phyloP scores from a whole-genome alignment of 2,113 vertebrate genomes.

The Tachysurus vachellii region DNA sequence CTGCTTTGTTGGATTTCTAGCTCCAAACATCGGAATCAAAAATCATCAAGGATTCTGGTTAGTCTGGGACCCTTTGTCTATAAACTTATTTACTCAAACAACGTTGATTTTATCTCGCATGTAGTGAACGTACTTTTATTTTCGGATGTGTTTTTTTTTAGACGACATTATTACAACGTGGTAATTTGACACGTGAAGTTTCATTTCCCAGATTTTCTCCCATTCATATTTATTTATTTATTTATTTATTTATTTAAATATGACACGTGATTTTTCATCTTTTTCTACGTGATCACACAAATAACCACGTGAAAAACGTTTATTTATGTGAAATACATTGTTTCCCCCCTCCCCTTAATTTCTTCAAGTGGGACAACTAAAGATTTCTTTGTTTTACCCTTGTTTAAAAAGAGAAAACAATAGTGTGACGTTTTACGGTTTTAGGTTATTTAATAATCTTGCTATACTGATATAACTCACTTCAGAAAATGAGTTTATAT shows the following conservation, averaged over 20 bases:
- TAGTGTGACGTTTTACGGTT: not conserved
- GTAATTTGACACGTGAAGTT: not conserved
- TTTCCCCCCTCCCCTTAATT: not conserved
- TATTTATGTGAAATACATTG: not conserved
- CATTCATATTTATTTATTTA: not conserved
- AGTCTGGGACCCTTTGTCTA: too few relatives aligned
- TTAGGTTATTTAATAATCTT: not conserved
- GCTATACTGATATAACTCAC: not conserved
- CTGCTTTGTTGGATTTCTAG: not conserved
- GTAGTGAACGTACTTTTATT: not conserved
- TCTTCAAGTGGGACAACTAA: too few relatives aligned
- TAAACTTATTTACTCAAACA: too few relatives aligned
- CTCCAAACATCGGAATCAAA: not conserved
- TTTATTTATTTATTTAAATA: not conserved
- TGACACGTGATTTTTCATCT: not conserved
- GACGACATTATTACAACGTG: not conserved
- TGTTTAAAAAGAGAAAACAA: not conserved
- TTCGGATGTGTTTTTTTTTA: not conserved
- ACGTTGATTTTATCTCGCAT: too few relatives aligned
- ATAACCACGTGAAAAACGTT: not conserved
- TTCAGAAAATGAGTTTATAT: not conserved
- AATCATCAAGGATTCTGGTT: not conserved
- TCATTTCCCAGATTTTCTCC: not conserved
- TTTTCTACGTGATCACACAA: not conserved
- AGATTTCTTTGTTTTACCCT: too few relatives aligned